Evolutionary conservation across 35 echinoderm and acorn worm genomes (phyloP).

Genomic region (Lytechinus variegatus): DNA sequence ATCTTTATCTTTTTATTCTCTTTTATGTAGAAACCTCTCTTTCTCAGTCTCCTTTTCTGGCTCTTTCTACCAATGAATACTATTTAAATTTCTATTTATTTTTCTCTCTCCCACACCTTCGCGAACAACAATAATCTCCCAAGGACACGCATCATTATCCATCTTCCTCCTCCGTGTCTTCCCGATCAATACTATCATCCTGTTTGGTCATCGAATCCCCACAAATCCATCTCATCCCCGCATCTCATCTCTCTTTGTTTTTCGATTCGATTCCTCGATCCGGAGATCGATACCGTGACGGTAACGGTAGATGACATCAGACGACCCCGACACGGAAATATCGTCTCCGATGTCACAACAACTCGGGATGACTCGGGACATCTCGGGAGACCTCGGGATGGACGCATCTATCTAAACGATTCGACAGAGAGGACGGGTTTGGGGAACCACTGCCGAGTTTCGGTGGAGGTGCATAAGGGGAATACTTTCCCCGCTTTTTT

Average conservation of each 20-base stretch:
- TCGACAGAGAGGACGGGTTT: slow-evolving; percentile 1
- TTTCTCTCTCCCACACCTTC: too few relatives aligned
- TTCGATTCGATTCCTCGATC: neutral
- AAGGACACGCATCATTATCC: neutral
- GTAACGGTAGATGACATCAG: neutral
- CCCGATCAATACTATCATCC: neutral
- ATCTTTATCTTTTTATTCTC: too few relatives aligned
- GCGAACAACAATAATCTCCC: neutral
- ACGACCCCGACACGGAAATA: slow-evolving; percentile 4
- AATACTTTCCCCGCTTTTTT: too few relatives aligned
- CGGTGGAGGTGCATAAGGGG: too few relatives aligned
- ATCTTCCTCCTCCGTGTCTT: too few relatives aligned
- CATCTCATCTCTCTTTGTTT: neutral
- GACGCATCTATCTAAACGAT: neutral
- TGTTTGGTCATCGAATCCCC: neutral
- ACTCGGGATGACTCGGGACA: neutral
- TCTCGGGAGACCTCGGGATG: neutral
- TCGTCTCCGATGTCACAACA: slow-evolving; percentile 43
- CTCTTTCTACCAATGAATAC: too few relatives aligned
- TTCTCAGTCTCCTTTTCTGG: too few relatives aligned
- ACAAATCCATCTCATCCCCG: neutral
- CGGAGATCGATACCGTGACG: slow-evolving; percentile 31
- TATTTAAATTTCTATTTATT: too few relatives aligned
- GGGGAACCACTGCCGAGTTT: neutral
- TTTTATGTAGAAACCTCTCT: too few relatives aligned